Percentiles rank a stretch among this genome's conserved stretches.
Evolutionary conservation across 2,888 invertebrate genomes (phyloP).

Genomic region (Entomobrya multifasciata): DNA sequence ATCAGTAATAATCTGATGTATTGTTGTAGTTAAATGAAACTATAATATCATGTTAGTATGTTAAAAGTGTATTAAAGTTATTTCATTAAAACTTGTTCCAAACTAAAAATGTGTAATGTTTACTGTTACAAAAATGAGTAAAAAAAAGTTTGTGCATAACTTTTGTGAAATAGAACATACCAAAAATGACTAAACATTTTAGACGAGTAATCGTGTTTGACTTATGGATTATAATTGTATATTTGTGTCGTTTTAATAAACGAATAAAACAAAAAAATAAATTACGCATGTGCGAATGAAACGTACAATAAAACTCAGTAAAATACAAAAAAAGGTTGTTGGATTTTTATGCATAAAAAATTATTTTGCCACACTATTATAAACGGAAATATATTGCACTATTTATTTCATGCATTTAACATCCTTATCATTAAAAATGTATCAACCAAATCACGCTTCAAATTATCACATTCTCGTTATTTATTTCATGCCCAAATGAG

Average conservation of each 20-base stretch:
- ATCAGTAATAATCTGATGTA: slow-evolving; percentile 14
- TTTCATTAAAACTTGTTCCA: slow-evolving; percentile 42
- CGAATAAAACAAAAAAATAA: background rate
- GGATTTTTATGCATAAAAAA: no score
- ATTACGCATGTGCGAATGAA: slow-evolving; percentile 28
- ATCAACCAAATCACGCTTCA: no score
- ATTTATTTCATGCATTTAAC: no score
- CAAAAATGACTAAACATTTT: slow-evolving; percentile 15
- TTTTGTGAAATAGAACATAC: slow-evolving; percentile 34
- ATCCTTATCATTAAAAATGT: no score
- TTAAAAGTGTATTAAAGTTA: slow-evolving; percentile 6
- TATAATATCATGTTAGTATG: background rate
- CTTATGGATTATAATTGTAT: slow-evolving; percentile 25
- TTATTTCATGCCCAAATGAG: no score
- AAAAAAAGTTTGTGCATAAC: slow-evolving; percentile 8
- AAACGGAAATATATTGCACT: no score
- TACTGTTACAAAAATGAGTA: slow-evolving; percentile 19
- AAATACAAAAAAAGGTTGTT: no score
- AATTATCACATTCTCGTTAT: no score
- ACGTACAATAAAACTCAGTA: no score
- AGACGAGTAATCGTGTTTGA: slow-evolving; percentile 33
- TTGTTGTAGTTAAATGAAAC: slow-evolving; percentile 9
- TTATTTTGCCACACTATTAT: no score
- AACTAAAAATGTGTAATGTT: slow-evolving; percentile 39
- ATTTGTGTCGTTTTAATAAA: slow-evolving; percentile 22